Evolutionary conservation across 1,140 invertebrate species (phyloP).

Genomic region (Hylyphantes graminicola): DNA sequence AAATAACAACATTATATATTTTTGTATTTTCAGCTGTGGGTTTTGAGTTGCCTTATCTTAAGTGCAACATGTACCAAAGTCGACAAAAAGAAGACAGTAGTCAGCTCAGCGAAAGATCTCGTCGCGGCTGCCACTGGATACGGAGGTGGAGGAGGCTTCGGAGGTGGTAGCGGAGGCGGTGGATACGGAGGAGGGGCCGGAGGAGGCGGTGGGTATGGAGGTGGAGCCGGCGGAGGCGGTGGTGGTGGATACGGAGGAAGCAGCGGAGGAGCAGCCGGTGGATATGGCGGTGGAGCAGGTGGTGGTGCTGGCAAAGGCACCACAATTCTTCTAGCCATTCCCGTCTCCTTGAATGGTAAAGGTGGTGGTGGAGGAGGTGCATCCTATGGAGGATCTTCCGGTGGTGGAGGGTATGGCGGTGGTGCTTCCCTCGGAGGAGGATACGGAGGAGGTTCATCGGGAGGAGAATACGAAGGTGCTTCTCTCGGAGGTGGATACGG

Average conservation of each 20-base stretch:
- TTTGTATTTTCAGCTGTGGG: conserved; percentile 38
- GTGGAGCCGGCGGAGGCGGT: neutral
- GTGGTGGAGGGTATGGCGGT: conserved; percentile 39
- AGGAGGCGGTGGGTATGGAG: conserved; percentile 8
- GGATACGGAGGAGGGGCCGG: conserved; percentile 4
- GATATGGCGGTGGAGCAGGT: conserved; percentile 20
- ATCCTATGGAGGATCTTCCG: conserved; percentile 32
- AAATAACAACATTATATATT: neutral
- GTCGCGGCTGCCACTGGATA: conserved; percentile 48
- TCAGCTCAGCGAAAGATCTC: conserved; percentile 25
- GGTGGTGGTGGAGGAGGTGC: conserved; percentile 20
- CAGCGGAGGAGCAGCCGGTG: neutral
- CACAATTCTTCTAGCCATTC: conserved; percentile 45
- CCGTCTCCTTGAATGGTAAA: conserved; percentile 25
- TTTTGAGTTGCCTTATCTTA: conserved; percentile 43
- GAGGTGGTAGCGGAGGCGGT: neutral
- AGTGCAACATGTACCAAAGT: conserved; percentile 39
- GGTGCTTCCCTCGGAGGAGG: conserved; percentile 8
- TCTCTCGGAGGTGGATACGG: conserved; percentile 16
- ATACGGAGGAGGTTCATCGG: conserved; percentile 8
- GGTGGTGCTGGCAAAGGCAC: conserved; percentile 39
- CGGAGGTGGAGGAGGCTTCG: conserved; percentile 20
- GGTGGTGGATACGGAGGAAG: neutral
- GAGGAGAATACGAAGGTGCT: conserved; percentile 34
- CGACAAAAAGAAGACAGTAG: conserved; percentile 36